Evolutionary conservation across 35 echinoderm and acorn worm genomes (phyloP), one percentile per base, ranked within the genome.

Genomic region (Apostichopus parvimensis): DNA sequence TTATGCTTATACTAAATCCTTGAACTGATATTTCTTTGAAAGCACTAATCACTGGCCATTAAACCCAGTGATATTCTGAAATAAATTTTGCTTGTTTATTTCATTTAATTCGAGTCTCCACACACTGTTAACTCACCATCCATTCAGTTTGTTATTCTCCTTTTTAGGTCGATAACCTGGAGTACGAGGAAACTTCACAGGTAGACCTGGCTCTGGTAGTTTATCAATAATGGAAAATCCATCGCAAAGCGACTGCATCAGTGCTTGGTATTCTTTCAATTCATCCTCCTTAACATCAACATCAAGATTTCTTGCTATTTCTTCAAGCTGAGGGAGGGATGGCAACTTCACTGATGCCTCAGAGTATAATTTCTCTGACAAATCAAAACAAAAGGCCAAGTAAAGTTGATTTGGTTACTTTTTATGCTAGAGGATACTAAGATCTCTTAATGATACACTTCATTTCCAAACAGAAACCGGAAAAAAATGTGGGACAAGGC

Each of bases 151-250:
- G 58, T 95, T 98, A 8, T 98, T 92, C 24, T 86, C 88, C 57
- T 65, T 11, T 77, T 77, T 65, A 52, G 96, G 96, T 84, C 93
- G 77, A 25, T 95, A 93, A 10, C 96, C 96, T 12, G 91, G 93
- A 11, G 71, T 87, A 15, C 96, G 54, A 9, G 96, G 92, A 84
- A 95, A 98, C 64, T 98, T 98, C 7, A 98, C 96, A 9, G 94
- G 93, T 13, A 95, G 82, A 9, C 61, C 78, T 54, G 96, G 93
- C 77, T 98, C 96, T n/a, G 80, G 87, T 20, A 95, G 52, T 10
- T 92, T 57, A 34, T 98, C 92, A 13, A 95, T 26, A 26, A 77
- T 61, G n/a, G 28, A 78, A 56, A 95, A 79, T 52, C 28, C 73
- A 56, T 80, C 52, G 6, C 89, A 56, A 12, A 77, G 34, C 8